Percentiles rank a stretch among this genome's conserved stretches.
phyloP scores from a whole-genome alignment of 2,888 invertebrate species.

The Drosophila siamana region DNA sequence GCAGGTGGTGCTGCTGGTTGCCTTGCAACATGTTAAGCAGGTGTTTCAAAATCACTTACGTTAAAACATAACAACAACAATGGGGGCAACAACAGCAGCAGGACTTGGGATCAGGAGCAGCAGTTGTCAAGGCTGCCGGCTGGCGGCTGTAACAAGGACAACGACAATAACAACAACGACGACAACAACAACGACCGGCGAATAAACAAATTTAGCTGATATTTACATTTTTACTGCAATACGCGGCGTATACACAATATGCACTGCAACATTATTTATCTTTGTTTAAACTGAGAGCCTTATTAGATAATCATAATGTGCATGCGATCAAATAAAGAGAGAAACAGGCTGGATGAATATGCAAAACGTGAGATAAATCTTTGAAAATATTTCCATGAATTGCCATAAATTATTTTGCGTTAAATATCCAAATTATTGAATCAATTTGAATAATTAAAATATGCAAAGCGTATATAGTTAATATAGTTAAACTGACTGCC shows the following conservation, averaged over 20 bases:
- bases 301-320: slow-evolving; percentile 10
- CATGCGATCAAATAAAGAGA: not conserved
- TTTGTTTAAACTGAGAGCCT: slow-evolving; percentile 8
- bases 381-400: not conserved
- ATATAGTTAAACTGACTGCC: not conserved
- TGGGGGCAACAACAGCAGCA: slow-evolving; percentile 6
- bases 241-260: slow-evolving; percentile 61
- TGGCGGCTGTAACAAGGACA: slow-evolving; percentile 28
- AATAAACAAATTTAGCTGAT: slow-evolving; percentile 62
- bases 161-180: slow-evolving; percentile 15
- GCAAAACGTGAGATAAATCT: not conserved
- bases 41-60: slow-evolving; percentile 81
- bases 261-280: slow-evolving; percentile 22
- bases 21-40: slow-evolving; percentile 77
- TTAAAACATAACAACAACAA: slow-evolving; percentile 58
- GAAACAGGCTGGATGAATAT: too few relatives aligned
- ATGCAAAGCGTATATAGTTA: too few relatives aligned
- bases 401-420: not conserved
- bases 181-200: slow-evolving; percentile 21
- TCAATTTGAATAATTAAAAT: not conserved
- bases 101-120: slow-evolving; percentile 7
- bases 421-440: not conserved
- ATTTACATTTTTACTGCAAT: slow-evolving; percentile 28
- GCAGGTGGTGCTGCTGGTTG: slow-evolving; percentile 28
- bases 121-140: slow-evolving; percentile 49